phyloP scores from a whole-genome alignment of 2,113 vertebrate species.

The Sporophila hypoxantha region DNA sequence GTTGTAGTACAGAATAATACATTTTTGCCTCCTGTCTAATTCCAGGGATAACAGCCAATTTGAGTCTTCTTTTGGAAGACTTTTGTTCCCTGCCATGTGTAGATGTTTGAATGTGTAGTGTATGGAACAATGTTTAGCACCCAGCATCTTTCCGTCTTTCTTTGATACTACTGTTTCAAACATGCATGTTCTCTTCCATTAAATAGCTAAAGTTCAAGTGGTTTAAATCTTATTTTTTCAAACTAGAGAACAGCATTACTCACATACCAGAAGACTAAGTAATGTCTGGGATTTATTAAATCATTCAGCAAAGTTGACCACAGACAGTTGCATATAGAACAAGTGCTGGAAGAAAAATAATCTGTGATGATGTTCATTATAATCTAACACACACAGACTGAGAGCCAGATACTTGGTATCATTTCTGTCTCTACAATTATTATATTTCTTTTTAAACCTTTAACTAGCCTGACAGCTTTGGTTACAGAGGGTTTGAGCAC shows the following conservation, averaged over 20 bases:
- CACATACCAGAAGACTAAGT: constrained; percentile 63
- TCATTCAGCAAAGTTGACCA: constrained; percentile 44
- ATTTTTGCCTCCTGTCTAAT: not conserved
- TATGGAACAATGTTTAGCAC: not conserved
- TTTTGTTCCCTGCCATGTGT: not conserved
- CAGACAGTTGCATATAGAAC: constrained; percentile 38
- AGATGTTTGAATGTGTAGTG: not conserved
- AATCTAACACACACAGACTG: not conserved
- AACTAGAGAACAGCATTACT: constrained; percentile 48
- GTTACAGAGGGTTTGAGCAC: not conserved
- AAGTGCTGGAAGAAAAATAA: constrained; percentile 27
- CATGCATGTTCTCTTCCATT: constrained; percentile 10
- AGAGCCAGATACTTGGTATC: not conserved
- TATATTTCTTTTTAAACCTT: not conserved
- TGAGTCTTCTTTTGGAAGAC: not conserved
- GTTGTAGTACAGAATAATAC: not conserved
- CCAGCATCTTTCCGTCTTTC: not conserved
- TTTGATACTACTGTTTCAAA: constrained; percentile 25
- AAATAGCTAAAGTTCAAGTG: constrained; percentile 42
- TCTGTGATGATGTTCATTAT: constrained; percentile 6
- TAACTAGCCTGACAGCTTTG: not conserved
- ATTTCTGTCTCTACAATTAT: not conserved
- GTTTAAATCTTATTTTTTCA: constrained; percentile 46
- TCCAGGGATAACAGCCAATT: not conserved
- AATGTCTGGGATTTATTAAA: constrained; percentile 58